These are phyloP conservation scores for Eleutherodactylus coqui DNA, from an alignment of 2,797 vertebrate species.

Conservation along the genomic window DNA sequence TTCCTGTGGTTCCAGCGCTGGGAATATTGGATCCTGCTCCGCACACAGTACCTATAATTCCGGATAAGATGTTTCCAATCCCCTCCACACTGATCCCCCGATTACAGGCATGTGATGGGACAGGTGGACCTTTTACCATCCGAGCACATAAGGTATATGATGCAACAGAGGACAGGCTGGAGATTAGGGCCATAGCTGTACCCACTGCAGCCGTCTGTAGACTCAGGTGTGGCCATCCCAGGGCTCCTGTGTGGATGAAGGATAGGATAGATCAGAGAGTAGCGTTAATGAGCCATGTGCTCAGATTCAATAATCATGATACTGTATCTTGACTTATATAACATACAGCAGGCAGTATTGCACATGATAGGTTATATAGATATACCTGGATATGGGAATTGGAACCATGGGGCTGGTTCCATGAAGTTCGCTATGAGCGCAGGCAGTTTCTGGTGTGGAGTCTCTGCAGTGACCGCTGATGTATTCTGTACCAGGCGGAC, in stretches of 20 bases:
- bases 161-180: conserved; percentile 78
- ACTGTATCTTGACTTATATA: background rate
- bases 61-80: conserved; percentile 78
- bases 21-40: conserved; percentile 80
- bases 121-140: conserved; percentile 70
- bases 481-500: conserved; percentile 17
- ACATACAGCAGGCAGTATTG: background rate
- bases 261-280: no score
- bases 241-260: conserved; percentile 68
- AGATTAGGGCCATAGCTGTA: conserved; percentile 76
- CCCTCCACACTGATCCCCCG: conserved; percentile 81
- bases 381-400: conserved; percentile 78
- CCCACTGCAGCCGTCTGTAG: conserved; percentile 74
- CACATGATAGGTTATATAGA: background rate
- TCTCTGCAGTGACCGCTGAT: background rate
- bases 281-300: no score
- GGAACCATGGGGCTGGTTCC: conserved; percentile 74
- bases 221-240: conserved; percentile 79
- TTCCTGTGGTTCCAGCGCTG: conserved; percentile 74
- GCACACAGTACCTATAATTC: conserved; percentile 76
- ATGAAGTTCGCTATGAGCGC: conserved; percentile 66
- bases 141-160: conserved; percentile 79
- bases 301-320: background rate
- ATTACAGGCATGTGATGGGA: conserved; percentile 75
- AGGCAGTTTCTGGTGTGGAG: conserved; percentile 5